A percentile compares a stretch with the other conserved stretches of the same genome.
These are phyloP conservation scores for Spodoptera picta DNA, from an alignment of 2,888 invertebrate species.

Conservation along the genomic window DNA sequence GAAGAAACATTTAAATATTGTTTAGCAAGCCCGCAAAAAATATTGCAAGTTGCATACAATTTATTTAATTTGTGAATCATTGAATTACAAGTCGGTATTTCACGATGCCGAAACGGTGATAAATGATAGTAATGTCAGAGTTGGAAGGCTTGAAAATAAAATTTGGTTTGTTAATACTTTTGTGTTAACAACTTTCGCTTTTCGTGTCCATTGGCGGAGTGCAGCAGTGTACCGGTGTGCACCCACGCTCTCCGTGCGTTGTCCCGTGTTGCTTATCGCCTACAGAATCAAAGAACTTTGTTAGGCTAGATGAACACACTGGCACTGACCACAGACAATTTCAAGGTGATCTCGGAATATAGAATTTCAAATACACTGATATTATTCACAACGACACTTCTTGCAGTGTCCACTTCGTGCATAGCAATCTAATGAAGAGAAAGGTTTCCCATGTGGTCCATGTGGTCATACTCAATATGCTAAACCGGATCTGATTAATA, in stretches of 20 bases:
- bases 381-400: constrained; percentile 7
- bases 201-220: constrained; percentile 52
- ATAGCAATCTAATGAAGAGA: constrained; percentile 10
- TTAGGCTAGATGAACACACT: constrained; percentile 50
- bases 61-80: constrained; percentile 22
- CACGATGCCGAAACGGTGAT: constrained; percentile 31
- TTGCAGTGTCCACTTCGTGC: neutral
- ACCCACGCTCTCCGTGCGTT: constrained; percentile 61
- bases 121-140: constrained; percentile 27
- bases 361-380: constrained; percentile 21
- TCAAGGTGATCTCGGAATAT: constrained; percentile 49
- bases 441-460: constrained; percentile 15
- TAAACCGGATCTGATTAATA: constrained; percentile 40
- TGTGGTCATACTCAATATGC: constrained; percentile 19
- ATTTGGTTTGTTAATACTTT: constrained; percentile 39
- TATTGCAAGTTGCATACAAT: constrained; percentile 13
- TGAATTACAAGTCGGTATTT: constrained; percentile 18
- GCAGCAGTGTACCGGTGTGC: constrained; percentile 46
- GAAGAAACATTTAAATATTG: constrained; percentile 7
- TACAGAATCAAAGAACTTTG: constrained; percentile 65
- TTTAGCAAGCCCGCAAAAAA: constrained; percentile 12
- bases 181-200: constrained; percentile 61
- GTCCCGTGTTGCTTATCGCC: constrained; percentile 47
- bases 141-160: constrained; percentile 28
- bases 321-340: constrained; percentile 72